phyloP scores from a whole-genome alignment of 1,140 invertebrate genomes.

The Bradysia coprophila region DNA sequence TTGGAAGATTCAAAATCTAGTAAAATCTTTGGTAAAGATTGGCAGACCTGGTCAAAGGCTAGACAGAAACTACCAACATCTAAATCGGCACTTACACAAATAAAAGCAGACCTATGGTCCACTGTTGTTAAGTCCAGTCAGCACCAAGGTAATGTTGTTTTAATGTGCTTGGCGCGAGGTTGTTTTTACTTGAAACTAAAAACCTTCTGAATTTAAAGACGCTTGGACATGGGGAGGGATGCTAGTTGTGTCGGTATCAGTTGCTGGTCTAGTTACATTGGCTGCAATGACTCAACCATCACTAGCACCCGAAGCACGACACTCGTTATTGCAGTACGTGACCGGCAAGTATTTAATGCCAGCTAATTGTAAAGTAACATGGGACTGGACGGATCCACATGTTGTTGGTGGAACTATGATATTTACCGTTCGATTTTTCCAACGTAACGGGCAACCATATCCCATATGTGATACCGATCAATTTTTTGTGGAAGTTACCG shows the following conservation, averaged over 20 bases:
- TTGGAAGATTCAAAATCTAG: conserved; percentile 58
- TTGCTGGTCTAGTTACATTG: conserved; percentile 65
- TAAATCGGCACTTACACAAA: conserved; percentile 49
- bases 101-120: conserved; percentile 72
- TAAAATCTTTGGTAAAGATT: conserved; percentile 56
- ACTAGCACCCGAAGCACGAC: conserved; percentile 66
- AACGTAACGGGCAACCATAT: conserved; percentile 81
- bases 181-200: too few species aligned
- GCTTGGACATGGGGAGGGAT: conserved; percentile 80
- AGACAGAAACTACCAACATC: conserved; percentile 59
- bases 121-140: conserved; percentile 70
- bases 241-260: conserved; percentile 68
- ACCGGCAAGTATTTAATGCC: conserved; percentile 80
- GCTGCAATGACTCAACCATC: conserved; percentile 75
- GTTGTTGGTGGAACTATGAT: conserved; percentile 76
- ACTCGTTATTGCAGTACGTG: conserved; percentile 75
- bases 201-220: too few species aligned
- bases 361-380: conserved; percentile 56
- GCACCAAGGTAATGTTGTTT: too few species aligned
- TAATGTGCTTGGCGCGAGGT: too few species aligned
- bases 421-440: conserved; percentile 77
- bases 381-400: conserved; percentile 74
- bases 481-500: conserved; percentile 66
- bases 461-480: conserved; percentile 82
- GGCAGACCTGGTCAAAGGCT: conserved; percentile 56